Percentiles rank a stretch among this genome's conserved stretches.
Conservation (phyloP, 1,140 invertebrate genomes). For the Venustaconcha ellipsiformis region DNA sequence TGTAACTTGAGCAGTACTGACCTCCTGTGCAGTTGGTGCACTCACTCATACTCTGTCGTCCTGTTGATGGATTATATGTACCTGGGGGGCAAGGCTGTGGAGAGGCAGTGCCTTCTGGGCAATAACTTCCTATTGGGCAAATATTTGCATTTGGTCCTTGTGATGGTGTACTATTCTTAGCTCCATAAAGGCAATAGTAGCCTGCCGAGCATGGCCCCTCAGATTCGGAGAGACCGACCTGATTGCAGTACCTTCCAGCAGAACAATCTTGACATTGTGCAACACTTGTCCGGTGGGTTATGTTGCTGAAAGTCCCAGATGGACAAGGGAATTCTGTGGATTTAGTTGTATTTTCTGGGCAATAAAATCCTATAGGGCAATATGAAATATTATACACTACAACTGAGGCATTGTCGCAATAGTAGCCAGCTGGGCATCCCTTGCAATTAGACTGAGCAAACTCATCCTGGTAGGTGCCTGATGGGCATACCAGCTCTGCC, state of each 20-base stretch:
- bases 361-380: constrained; percentile 60
- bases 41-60: constrained; percentile 41
- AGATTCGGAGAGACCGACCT: constrained; percentile 45
- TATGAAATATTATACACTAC: constrained; percentile 55
- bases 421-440: constrained; percentile 58
- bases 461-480: constrained; percentile 61
- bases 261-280: constrained; percentile 56
- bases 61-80: constrained; percentile 50
- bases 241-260: constrained; percentile 62
- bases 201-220: constrained; percentile 51
- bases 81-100: constrained; percentile 57
- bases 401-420: constrained; percentile 62
- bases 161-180: constrained; percentile 55
- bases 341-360: constrained; percentile 53
- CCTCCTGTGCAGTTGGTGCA: constrained; percentile 59
- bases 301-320: constrained; percentile 60
- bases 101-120: constrained; percentile 46
- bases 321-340: constrained; percentile 58
- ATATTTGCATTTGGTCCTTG: constrained; percentile 47
- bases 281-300: constrained; percentile 46
- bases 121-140: constrained; percentile 62
- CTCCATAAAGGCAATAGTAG: constrained; percentile 58
- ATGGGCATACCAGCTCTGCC: constrained; percentile 46
- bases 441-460: constrained; percentile 53
- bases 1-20: constrained; percentile 55